Conservation (phyloP, 2,888 invertebrate species). For the Orchestes rusci region DNA sequence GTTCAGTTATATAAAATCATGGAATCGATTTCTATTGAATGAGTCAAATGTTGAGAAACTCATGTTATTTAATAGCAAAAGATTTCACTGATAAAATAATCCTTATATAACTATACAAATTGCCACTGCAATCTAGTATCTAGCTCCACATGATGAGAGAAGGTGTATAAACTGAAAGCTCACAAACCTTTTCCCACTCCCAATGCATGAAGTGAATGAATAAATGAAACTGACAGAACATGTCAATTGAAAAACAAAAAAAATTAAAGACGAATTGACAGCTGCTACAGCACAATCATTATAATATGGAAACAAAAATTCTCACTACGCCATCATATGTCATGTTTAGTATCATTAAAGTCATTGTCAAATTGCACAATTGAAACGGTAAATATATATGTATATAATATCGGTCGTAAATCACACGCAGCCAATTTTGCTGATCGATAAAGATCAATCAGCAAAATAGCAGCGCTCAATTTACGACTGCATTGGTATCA, state of each 20-base stretch:
- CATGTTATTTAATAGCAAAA: no score
- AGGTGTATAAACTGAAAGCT: no score
- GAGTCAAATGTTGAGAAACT: no score
- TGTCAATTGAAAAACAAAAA: constrained; percentile 35
- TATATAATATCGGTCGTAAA: constrained; percentile 16
- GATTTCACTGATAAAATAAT: no score
- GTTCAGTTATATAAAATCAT: no score
- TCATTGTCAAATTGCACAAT: constrained; percentile 39
- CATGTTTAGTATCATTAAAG: constrained; percentile 35
- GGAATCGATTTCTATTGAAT: no score
- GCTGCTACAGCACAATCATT: constrained; percentile 42
- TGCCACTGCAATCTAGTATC: no score
- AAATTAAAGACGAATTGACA: constrained; percentile 34
- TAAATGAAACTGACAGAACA: constrained; percentile 38
- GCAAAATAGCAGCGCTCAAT: background rate
- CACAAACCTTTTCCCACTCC: no score
- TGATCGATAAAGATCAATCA: background rate
- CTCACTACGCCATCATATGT: constrained; percentile 41
- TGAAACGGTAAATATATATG: constrained; percentile 28
- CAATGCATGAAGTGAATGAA: constrained; percentile 15
- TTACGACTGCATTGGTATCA: constrained; percentile 6
- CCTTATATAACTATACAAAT: no score
- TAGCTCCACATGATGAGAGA: no score
- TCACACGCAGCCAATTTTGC: background rate
- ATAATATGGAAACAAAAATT: constrained; percentile 35